Evolutionary conservation across 2,888 invertebrate genomes (phyloP).

Genomic region (Erebia palarica): DNA sequence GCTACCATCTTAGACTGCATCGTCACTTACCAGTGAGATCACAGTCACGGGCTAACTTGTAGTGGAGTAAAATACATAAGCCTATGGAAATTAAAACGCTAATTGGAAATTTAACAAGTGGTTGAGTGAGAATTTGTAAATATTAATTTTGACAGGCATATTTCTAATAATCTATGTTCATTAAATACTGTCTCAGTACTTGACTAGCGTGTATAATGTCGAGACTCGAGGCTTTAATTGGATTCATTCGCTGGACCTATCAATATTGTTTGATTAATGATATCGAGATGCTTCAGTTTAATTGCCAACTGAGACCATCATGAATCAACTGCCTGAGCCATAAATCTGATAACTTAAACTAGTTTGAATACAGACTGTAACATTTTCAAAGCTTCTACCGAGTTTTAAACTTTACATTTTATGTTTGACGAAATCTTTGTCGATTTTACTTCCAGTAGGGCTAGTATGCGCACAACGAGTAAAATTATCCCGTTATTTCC

Average conservation of each 20-base stretch:
- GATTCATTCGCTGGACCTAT: constrained; percentile 75
- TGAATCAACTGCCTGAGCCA: constrained; percentile 76
- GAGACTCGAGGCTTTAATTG: constrained; percentile 55
- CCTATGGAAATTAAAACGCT: background rate
- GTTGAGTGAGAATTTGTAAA: background rate
- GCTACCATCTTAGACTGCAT: no score
- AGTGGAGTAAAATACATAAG: no score
- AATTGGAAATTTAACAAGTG: background rate
- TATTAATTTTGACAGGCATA: constrained; percentile 6
- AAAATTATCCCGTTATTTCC: no score
- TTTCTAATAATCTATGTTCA: constrained; percentile 3
- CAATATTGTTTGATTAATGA: constrained; percentile 80
- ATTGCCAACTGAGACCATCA: constrained; percentile 74
- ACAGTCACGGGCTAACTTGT: no score
- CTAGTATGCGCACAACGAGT: no score
- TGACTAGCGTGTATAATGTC: constrained; percentile 21
- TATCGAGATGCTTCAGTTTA: constrained; percentile 70
- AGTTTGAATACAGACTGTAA: constrained; percentile 37
- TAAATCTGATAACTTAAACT: constrained; percentile 70
- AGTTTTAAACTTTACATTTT: constrained; percentile 24
- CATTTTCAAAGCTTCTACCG: constrained; percentile 38
- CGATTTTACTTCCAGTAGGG: background rate
- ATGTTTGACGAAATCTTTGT: constrained; percentile 8
- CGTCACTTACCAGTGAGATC: no score
- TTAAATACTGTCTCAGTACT: background rate